Percentiles rank a stretch among this genome's conserved stretches.
phyloP scores from a whole-genome alignment of 2,113 vertebrate species.

The Marmota flaviventris region DNA sequence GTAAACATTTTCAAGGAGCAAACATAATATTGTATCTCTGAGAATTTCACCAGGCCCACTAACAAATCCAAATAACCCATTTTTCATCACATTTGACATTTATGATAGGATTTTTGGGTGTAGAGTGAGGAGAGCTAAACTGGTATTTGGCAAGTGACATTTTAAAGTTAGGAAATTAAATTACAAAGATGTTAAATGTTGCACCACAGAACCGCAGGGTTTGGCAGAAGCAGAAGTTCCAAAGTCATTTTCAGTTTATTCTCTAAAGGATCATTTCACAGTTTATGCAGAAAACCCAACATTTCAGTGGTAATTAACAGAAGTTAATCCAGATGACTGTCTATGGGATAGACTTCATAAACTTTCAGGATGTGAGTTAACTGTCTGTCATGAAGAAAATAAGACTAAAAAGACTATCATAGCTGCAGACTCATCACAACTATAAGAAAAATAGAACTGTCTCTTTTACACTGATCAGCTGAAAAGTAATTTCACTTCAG shows the following conservation, averaged over 20 bases:
- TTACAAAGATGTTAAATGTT: slow-evolving; percentile 53
- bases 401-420: not conserved
- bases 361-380: slow-evolving; percentile 49
- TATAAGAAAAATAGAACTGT: not conserved
- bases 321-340: slow-evolving; percentile 58
- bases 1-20: not conserved
- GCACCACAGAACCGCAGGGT: slow-evolving; percentile 32
- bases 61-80: not conserved
- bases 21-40: slow-evolving; percentile 18
- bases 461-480: not conserved
- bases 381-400: not conserved
- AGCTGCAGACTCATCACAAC: not conserved
- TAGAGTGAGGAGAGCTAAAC: not conserved
- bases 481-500: not conserved
- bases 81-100: slow-evolving; percentile 64
- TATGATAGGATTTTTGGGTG: not conserved
- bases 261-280: slow-evolving; percentile 51
- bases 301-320: slow-evolving; percentile 65
- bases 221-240: slow-evolving; percentile 27
- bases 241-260: slow-evolving; percentile 39
- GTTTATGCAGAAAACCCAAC: slow-evolving; percentile 41
- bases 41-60: slow-evolving; percentile 44
- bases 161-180: slow-evolving; percentile 72
- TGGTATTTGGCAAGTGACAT: slow-evolving; percentile 67
- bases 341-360: slow-evolving; percentile 50